Evolutionary conservation across 2,113 vertebrate species (phyloP).

Genomic region (Martes martes): DNA sequence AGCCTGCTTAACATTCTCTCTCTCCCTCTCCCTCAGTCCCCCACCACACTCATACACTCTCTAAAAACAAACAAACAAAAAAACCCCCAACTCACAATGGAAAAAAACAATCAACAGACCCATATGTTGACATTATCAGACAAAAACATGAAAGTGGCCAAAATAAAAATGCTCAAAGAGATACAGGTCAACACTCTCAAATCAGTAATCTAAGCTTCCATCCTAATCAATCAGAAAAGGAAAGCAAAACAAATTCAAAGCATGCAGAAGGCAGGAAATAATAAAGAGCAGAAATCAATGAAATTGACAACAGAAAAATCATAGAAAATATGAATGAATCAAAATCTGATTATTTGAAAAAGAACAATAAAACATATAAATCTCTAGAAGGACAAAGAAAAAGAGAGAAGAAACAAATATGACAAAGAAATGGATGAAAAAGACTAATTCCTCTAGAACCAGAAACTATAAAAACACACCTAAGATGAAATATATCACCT

Average conservation of each 20-base stretch:
- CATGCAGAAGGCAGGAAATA: background rate
- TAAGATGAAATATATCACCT: background rate
- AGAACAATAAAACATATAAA: background rate
- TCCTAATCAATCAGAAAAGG: background rate
- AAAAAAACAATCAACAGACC: background rate
- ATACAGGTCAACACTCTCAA: background rate
- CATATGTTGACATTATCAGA: background rate
- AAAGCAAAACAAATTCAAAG: constrained; percentile 13
- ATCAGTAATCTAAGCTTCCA: background rate
- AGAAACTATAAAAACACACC: constrained; percentile 2
- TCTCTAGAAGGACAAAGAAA: background rate
- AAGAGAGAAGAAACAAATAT: background rate
- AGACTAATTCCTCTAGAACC: background rate
- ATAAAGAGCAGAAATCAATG: background rate
- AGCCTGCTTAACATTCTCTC: background rate
- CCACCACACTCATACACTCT: background rate
- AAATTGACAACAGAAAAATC: background rate
- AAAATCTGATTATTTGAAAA: constrained; percentile 14
- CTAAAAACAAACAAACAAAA: background rate
- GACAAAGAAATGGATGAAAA: background rate
- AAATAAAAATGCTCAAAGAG: background rate
- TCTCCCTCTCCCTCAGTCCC: background rate
- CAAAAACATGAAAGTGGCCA: background rate
- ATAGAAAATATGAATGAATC: background rate
- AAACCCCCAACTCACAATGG: background rate